Evolutionary conservation across 2,113 vertebrate genomes (phyloP), one percentile per base, ranked within the genome.

Genomic region (Dolichotis patagonum): DNA sequence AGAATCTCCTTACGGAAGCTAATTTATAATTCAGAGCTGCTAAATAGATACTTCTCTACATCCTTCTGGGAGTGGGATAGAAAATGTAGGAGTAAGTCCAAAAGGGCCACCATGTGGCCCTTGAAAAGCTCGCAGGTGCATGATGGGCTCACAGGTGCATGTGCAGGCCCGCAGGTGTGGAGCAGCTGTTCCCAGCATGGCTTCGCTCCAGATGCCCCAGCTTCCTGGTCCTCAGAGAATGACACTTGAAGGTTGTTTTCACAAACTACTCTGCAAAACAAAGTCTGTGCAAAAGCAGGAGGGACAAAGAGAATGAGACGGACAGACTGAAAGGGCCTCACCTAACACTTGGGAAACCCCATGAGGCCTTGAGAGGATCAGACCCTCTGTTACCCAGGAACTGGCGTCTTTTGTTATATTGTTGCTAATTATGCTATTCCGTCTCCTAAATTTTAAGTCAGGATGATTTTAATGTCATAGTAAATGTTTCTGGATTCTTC

Each of bases 201-300:
- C 60, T 92, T 67, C 43, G 43, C 22, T 83, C 63, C 71, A 88
- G 38, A 92, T 8, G 17, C 91, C 82, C 93, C 73, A 41, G 96
- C 89, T 93, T 88, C 86, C 19, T 28, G 38, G 56, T 87, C 95
- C 96, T 77, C 81, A 77, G 95, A 93, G 96, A 95, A 75, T 0
- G n/a, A 86, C 91, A 52, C 85, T 4, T 49, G 32, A 46, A 65
- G 75, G n/a, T 7, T 94, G 94, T 96, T 97, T 97, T 96, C 88
- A 93, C 60, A 93, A 86, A 85, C 58, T 24, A 24, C 73, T 46
- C 71, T 83, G 56, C 54, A 96, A 97, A 94, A 97, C 85, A 96
- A 86, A 83, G 84, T n/a, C 91, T 86, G 83, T 24, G 30, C 38
- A 73, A 56, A 41, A 67, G 60, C 49, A 62, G 90, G 26, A n/a